Evolutionary conservation across 2,113 vertebrate species (phyloP), one percentile per base, ranked within the genome.

Genomic region (Aspidoscelis tigris): DNA sequence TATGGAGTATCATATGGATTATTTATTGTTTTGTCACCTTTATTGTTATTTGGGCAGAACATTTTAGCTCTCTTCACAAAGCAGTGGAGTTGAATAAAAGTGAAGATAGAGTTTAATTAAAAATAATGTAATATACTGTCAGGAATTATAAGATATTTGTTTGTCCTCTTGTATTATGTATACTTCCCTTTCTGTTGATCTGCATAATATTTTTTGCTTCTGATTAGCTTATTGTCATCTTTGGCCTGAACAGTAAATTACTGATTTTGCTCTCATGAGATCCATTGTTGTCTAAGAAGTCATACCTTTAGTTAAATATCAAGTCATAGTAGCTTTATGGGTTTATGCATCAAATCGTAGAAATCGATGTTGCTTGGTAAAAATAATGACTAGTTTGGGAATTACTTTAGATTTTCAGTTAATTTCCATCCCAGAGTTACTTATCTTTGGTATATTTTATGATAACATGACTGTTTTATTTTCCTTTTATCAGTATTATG

Each of bases 21-120:
- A 39, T 82, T 82, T 65, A 24, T 43, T 41, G 5, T 21, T 26
- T 73, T 44, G 8, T 44, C 18, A 74, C 2, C 18, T 82, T 33
- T 43, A 39, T 82, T 8, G 3, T 64, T 24, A 65, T 65, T 65
- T 75, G 22, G 24, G 12, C 7, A 47, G 41, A 43, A 73, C 47
- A 7, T 75, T 72, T n/a, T 24, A 41, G n/a, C 71, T 14, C 20
- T 41, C 55, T 74, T 47, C 21, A 73, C 39, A 21, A 65, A 75
- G 4, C 16, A 21, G 41, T 72, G 75, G 53, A 16, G 26, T 70
- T 4, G 22, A 4, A 71, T 61, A 18, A 61, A 61, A 16, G 47
- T 58, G 41, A 50, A 71, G n/a, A 39, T 58, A 39, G 66, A 55
- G 41, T 43, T 77, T 83, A 76, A 83, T 83, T 10, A 10, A 76